Evolutionary conservation across 2,113 vertebrate species (phyloP).

Genomic region (Triplophysa tibetana): DNA sequence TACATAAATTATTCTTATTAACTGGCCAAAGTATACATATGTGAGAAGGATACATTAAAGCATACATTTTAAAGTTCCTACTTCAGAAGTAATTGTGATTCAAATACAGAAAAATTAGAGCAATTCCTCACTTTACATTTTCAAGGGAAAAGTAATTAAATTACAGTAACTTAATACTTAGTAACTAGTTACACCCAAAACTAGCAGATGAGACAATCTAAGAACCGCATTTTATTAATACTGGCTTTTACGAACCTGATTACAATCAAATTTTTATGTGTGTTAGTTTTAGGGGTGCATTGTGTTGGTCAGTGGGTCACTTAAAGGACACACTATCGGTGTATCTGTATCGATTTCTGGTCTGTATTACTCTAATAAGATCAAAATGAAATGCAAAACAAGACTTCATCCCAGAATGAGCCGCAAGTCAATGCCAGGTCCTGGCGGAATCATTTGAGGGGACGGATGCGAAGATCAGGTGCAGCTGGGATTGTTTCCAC

Average conservation of each 20-base stretch:
- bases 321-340: slow-evolving; percentile 35
- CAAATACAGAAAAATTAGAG: no score
- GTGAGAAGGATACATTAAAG: no score
- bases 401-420: slow-evolving; percentile 22
- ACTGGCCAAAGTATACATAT: no score
- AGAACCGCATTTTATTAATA: neutral
- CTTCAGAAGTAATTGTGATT: no score
- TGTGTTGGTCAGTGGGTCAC: slow-evolving; percentile 36
- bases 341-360: slow-evolving; percentile 8
- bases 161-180: no score
- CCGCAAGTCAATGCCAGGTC: neutral
- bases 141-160: no score
- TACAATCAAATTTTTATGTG: neutral
- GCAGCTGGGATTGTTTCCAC: slow-evolving; percentile 8
- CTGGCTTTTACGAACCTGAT: slow-evolving; percentile 17
- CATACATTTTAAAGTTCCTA: no score
- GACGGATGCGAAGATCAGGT: slow-evolving; percentile 34
- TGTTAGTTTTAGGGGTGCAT: slow-evolving; percentile 22
- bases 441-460: slow-evolving; percentile 34
- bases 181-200: no score
- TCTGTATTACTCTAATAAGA: slow-evolving; percentile 37
- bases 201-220: neutral
- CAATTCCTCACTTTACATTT: no score
- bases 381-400: slow-evolving; percentile 23
- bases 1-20: no score